phyloP scores from a whole-genome alignment of 1,140 invertebrate genomes.

The Drosophila lacteicornis region DNA sequence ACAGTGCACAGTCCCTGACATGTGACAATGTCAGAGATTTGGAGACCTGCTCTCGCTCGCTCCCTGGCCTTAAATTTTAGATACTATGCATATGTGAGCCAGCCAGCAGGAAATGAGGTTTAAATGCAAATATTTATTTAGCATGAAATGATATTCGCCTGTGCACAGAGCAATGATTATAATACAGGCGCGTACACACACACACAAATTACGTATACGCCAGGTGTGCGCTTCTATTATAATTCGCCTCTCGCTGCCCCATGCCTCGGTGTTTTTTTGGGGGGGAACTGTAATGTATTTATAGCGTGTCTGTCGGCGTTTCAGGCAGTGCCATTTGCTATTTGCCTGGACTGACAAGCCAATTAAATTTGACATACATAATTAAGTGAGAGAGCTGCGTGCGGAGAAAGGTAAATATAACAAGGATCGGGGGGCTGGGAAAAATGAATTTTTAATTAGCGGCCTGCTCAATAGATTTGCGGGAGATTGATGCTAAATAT shows the following conservation, averaged over 20 bases:
- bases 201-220: conserved; percentile 52
- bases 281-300: conserved; percentile 60
- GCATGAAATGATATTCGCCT: conserved; percentile 53
- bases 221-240: conserved; percentile 53
- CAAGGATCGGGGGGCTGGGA: conserved; percentile 27
- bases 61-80: conserved; percentile 57
- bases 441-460: conserved; percentile 79
- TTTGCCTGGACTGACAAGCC: conserved; percentile 70
- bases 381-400: conserved; percentile 66
- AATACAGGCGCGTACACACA: neutral
- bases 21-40: conserved; percentile 73
- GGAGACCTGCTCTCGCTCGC: conserved; percentile 13
- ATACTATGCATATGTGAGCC: conserved; percentile 45
- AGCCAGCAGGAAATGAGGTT: conserved; percentile 57
- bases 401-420: conserved; percentile 60
- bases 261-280: neutral
- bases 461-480: conserved; percentile 41
- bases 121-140: conserved; percentile 70
- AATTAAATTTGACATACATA: conserved; percentile 82
- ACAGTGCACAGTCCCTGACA: conserved; percentile 38
- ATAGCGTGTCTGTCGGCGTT: conserved; percentile 59
- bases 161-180: conserved; percentile 27
- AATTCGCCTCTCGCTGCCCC: neutral
- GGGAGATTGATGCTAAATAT: conserved; percentile 2
- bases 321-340: conserved; percentile 23